A percentile compares a stretch with the other conserved stretches of the same genome.
Conservation (phyloP, 92 coral and sea anemone genomes). For the Palythoa heliodiscus region DNA sequence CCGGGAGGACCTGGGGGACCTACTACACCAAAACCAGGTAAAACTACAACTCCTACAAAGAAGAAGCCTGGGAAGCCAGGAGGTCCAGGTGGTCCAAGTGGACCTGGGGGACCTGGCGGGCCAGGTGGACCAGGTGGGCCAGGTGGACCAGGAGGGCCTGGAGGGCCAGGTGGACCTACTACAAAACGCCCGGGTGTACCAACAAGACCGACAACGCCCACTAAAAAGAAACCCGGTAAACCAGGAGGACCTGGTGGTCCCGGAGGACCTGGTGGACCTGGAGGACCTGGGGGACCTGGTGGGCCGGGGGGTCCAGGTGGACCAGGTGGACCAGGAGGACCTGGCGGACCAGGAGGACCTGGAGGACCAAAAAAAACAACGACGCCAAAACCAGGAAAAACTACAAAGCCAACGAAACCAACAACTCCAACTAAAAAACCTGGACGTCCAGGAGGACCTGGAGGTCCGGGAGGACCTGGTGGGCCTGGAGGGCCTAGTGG, state of each 20-base stretch:
- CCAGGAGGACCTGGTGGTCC: constrained; percentile 84
- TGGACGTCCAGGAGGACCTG: constrained; percentile 62
- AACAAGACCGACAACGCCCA: background rate
- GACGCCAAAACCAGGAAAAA: constrained; percentile 58
- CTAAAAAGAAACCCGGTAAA: constrained; percentile 61
- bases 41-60: constrained; percentile 1
- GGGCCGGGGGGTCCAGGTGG: constrained; percentile 73
- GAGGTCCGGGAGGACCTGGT: constrained; percentile 80
- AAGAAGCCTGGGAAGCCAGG: constrained; percentile 69
- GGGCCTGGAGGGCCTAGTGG: constrained; percentile 89
- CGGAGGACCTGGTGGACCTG: constrained; percentile 49
- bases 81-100: constrained; percentile 74
- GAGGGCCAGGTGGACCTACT: constrained; percentile 79
- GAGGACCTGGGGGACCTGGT: constrained; percentile 59
- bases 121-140: background rate
- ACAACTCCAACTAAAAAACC: constrained; percentile 49
- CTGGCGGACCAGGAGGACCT: constrained; percentile 67
- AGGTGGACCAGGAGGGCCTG: constrained; percentile 62
- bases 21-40: background rate
- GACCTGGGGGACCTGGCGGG: constrained; percentile 71
- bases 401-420: constrained; percentile 61
- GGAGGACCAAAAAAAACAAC: constrained; percentile 61
- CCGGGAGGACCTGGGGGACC: constrained; percentile 53
- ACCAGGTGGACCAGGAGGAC: constrained; percentile 85
- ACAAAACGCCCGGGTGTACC: constrained; percentile 33